phyloP scores from a whole-genome alignment of 2,888 invertebrate genomes.

The Panopea generosa region DNA sequence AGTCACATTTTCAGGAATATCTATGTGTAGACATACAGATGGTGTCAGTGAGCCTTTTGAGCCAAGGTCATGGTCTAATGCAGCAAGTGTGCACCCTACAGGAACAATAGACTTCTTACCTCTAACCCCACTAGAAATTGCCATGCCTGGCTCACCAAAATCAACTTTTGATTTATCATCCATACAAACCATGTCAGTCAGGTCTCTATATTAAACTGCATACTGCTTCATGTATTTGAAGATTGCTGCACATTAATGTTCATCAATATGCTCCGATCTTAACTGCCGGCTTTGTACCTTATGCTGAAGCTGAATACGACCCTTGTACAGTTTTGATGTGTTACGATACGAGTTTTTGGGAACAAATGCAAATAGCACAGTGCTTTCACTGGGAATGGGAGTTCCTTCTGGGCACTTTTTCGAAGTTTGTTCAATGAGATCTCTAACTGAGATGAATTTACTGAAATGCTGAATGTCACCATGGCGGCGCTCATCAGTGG shows the following conservation, averaged over 20 bases:
- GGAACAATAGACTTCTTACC: slow-evolving; percentile 61
- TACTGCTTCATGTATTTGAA: slow-evolving; percentile 43
- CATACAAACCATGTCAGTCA: slow-evolving; percentile 13
- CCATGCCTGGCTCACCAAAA: slow-evolving; percentile 37
- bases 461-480: slow-evolving; percentile 39
- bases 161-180: slow-evolving; percentile 38
- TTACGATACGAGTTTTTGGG: slow-evolving; percentile 46
- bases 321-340: slow-evolving; percentile 45
- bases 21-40: slow-evolving; percentile 51
- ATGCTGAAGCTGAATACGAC: slow-evolving; percentile 34
- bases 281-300: slow-evolving; percentile 53
- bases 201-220: slow-evolving; percentile 14
- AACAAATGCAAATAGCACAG: slow-evolving; percentile 53
- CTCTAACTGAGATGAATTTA: slow-evolving; percentile 47
- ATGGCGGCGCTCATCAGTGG: slow-evolving; percentile 57
- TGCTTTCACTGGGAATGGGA: slow-evolving; percentile 47
- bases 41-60: slow-evolving; percentile 42
- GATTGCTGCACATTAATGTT: slow-evolving; percentile 53
- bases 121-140: slow-evolving; percentile 36
- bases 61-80: slow-evolving; percentile 59
- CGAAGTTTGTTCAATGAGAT: slow-evolving; percentile 40
- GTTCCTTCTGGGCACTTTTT: slow-evolving; percentile 38
- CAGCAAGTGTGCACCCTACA: slow-evolving; percentile 1
- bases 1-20: slow-evolving; percentile 41
- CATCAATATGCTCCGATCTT: slow-evolving; percentile 44